Base-by-base conservation (phyloP, 2,888 invertebrate species). In the Palloptera scutellata region DNA sequence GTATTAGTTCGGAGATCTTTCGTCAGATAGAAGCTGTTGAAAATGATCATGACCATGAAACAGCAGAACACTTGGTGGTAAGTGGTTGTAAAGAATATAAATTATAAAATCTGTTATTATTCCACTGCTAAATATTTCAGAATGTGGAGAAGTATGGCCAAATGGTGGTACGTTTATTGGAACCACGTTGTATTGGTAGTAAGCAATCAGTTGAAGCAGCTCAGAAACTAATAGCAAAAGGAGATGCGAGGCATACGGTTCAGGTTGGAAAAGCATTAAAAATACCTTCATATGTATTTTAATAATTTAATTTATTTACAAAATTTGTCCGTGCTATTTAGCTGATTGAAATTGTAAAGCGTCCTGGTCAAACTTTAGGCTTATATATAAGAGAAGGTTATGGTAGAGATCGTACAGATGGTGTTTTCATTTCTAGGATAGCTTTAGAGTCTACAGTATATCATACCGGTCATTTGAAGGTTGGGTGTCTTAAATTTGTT, bases 331-430 rank as follows among this genome's bases (percentile, higher is more conserved):
- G 12, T 53, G 17, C 17, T 64, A 5, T 58, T 52, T 72, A 94
- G 84, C 91, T 97, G 82, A 97, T 99, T 76, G 99, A 99, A 87
- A 98, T 99, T 81, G 97, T 99, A 75, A 99, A 99, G 86, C 90
- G 98, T 77, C 99, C 99, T 0, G 99, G 98, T 13, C 98, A 99
- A 86, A 98, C 98, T 43, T 88, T 99, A 72, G 99, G 99, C 54
- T 89, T 99, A 70, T 99, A 99, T 86, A 98, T 99, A 81, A 90
- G 98, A 52, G 98, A 99, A 89, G 98, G 98, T n/a, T 98, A 99
- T 81, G 98, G 98, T n/a, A 91, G 94, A 64, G 95, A 96, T 79
- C 90, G 97, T 70, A 91, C 91, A 58, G 97, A 97, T 79, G 99
- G 99, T 57, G 98, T 99, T 70, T 99, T 99, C 87, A 98, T 99